Evolutionary conservation across 1,140 invertebrate genomes (phyloP).

Genomic region (Panagrolaimus sp.): DNA sequence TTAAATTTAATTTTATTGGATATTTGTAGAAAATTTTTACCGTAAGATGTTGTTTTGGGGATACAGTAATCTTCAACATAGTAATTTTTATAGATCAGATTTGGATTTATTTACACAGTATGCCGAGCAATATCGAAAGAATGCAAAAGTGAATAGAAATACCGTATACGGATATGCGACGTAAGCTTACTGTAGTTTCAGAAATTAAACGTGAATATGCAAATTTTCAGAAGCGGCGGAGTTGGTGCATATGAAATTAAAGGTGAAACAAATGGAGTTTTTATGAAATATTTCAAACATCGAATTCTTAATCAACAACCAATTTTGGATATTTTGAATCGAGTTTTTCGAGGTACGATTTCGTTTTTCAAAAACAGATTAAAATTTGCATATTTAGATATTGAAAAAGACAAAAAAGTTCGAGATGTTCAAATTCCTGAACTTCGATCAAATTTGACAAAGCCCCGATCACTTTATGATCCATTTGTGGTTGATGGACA

Average conservation of each 20-base stretch:
- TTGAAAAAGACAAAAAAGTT: constrained; percentile 55
- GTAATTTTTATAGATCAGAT: constrained; percentile 43
- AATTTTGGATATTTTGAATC: constrained; percentile 52
- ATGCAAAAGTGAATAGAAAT: constrained; percentile 52
- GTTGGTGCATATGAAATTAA: constrained; percentile 58
- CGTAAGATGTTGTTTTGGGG: constrained; percentile 36
- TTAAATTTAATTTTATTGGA: constrained; percentile 63
- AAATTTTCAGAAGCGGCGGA: constrained; percentile 52
- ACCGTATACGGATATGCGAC: constrained; percentile 58
- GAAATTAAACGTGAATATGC: not conserved
- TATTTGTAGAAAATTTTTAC: constrained; percentile 61
- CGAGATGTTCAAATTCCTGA: constrained; percentile 57
- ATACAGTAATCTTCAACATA: not conserved
- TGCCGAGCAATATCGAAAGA: constrained; percentile 49
- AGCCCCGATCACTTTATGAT: constrained; percentile 46
- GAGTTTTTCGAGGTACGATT: constrained; percentile 49
- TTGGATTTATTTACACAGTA: constrained; percentile 50
- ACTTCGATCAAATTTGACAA: constrained; percentile 52
- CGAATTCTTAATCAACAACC: constrained; percentile 45
- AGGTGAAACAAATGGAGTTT: constrained; percentile 58
- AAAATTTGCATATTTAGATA: constrained; percentile 45
- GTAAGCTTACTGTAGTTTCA: constrained; percentile 19
- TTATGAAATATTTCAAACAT: constrained; percentile 59
- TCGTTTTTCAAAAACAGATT: not conserved
- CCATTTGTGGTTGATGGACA: constrained; percentile 49